Base-by-base conservation (phyloP, 2,797 vertebrate genomes). In the Trematomus bernacchii region DNA sequence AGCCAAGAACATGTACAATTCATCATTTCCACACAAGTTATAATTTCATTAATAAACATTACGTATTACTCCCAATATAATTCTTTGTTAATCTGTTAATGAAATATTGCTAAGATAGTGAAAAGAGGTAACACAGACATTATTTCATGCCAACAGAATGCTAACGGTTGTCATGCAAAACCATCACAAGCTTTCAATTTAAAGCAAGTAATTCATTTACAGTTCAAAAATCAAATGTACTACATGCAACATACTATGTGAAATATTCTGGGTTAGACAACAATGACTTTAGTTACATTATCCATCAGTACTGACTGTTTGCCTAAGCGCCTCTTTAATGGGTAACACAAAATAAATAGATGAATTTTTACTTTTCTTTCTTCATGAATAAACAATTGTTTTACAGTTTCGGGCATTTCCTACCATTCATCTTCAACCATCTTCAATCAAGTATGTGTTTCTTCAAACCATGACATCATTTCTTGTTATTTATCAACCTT, bases 21-120 rank as follows among this genome's bases (percentile, higher is more conserved):
- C 91, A 92, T 93, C 90, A 91, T 92, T 84, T 94, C 84, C 87
- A 92, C 87, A 92, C 93, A 87, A 85, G 90, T 93, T 94, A 96
- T 94, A 93, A 93, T 96, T 95, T 95, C 90, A 95, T 92, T 93
- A 95, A 93, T 95, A 93, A 94, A 95, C 92, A 90, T 87, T 91
- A 93, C 91, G 91, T 87, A 92, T 95, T 93, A 95, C 85, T 93
- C 91, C 91, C 95, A 95, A 94, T 94, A 95, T 89, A 96, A 82
- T 95, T 90, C 92, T 96, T 94, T 95, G 95, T 95, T 96, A 96
- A 95, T 95, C 93, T 93, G 93, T 93, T 95, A 96, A 93, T 90
- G 90, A 91, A 94, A 93, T 92, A 92, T 95, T 90, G 93, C 90
- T 96, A 96, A 93, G 91, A 93, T 95, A 95, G 86, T 94, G 93